Base-by-base conservation (phyloP, 2,797 vertebrate genomes). In the Graptemys geographica region DNA sequence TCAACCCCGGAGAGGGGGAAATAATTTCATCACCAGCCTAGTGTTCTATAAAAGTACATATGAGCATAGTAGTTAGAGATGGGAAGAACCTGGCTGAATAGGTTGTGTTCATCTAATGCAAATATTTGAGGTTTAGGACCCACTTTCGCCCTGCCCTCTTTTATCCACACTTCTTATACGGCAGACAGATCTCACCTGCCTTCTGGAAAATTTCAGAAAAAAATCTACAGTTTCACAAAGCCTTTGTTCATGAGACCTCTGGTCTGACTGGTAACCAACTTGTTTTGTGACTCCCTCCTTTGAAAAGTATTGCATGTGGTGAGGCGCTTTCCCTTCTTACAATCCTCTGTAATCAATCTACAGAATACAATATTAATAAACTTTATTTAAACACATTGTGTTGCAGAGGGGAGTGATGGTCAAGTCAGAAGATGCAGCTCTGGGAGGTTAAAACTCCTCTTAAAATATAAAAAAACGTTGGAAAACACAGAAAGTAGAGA, bases 291-390 rank as follows among this genome's bases (percentile, higher is more conserved):
- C 0, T 5, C 83, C 25, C 2, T 13, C 33, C 10, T 0, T 3
- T 69, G 37, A 8, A 8, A 6, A 0, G 9, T 6, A 2, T 59
- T 65, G 37, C 4, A 0, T 31, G 0, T 16, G 6, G 6, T 33
- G 44, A 44, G 3, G 53, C 52, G 3, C 28, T 6, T 37, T 47
- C 37, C 25, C 7, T 11, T 11, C 25, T 53, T 37, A 49, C 91
- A 8, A 18, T 79, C 80, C 33, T n/a, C 8, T 5, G 47, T 31
- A 4, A 21, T 11, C 79, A 16, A 72, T 53, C 87, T 59, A n/a
- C 78, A 6, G 80, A 74, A 69, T 37, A 80, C 0, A 0, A 31
- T 21, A 13, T 62, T 80, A 31, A 83, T 49, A 47, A 84, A 76
- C 81, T 78, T 82, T 87, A 65, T 84, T 84, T 82, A 52, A 82